phyloP scores from a whole-genome alignment of 2,888 invertebrate species.

The Quadriops clusia region DNA sequence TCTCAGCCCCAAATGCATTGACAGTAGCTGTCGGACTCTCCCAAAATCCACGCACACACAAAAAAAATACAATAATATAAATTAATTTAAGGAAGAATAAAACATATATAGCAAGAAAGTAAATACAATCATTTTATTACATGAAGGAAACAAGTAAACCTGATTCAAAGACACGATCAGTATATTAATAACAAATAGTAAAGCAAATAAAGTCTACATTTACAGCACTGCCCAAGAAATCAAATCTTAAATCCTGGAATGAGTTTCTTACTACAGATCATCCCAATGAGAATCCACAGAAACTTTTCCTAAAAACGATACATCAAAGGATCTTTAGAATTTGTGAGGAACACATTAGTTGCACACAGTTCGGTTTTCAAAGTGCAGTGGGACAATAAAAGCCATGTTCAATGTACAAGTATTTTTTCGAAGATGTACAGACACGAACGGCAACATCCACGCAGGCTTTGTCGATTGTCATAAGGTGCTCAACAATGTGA shows the following conservation, averaged over 20 bases:
- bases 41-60: too few relatives aligned
- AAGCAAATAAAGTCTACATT: too few relatives aligned
- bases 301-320: constrained; percentile 3
- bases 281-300: constrained; percentile 1
- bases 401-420: constrained; percentile 4
- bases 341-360: constrained; percentile 5
- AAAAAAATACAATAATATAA: too few relatives aligned
- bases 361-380: constrained; percentile 1
- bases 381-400: constrained; percentile 6
- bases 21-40: too few relatives aligned
- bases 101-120: too few relatives aligned
- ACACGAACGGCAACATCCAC: constrained; percentile 1
- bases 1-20: too few relatives aligned
- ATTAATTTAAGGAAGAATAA: too few relatives aligned
- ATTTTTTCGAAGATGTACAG: constrained; percentile 5
- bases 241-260: constrained; percentile 5
- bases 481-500: constrained; percentile 2
- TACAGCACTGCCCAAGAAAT: too few relatives aligned
- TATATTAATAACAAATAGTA: too few relatives aligned
- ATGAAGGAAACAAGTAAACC: too few relatives aligned
- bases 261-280: constrained; percentile 5
- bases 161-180: too few relatives aligned
- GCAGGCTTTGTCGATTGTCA: constrained; percentile 3
- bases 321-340: not conserved
- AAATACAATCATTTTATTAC: too few relatives aligned